These are phyloP conservation scores for Bambusicola thoracicus DNA, from an alignment of 2,113 vertebrate genomes.

Conservation along the genomic window DNA sequence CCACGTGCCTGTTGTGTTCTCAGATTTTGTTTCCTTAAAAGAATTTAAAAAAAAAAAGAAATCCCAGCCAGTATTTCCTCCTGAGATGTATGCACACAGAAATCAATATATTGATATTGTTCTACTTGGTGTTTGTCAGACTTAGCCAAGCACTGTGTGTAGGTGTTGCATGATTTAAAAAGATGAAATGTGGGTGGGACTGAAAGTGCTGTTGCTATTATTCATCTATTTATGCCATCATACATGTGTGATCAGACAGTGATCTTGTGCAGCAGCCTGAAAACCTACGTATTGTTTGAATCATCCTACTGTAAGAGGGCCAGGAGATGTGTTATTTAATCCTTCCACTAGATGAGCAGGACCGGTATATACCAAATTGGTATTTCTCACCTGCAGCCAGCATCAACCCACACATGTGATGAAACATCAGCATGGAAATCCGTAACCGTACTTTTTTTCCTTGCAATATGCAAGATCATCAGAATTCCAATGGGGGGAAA, in stretches of 20 bases:
- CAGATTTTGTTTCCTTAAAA: neutral
- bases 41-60: neutral
- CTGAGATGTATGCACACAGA: neutral
- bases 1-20: neutral
- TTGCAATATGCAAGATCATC: neutral
- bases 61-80: neutral
- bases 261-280: conserved; percentile 18
- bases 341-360: conserved; percentile 27
- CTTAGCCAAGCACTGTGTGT: neutral
- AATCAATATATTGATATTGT: conserved; percentile 3
- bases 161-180: conserved; percentile 3
- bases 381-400: neutral
- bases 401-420: conserved; percentile 6
- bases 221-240: conserved; percentile 52
- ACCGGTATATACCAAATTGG: neutral
- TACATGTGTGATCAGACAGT: conserved; percentile 14
- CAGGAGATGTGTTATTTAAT: conserved; percentile 6
- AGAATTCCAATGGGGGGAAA: neutral
- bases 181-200: conserved; percentile 38
- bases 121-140: neutral
- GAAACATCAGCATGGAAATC: conserved; percentile 36
- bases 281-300: neutral
- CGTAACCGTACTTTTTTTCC: neutral
- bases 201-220: conserved; percentile 51
- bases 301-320: conserved; percentile 9